Evolutionary conservation across 2,888 invertebrate species (phyloP).

Genomic region (Chrysolina americana): DNA sequence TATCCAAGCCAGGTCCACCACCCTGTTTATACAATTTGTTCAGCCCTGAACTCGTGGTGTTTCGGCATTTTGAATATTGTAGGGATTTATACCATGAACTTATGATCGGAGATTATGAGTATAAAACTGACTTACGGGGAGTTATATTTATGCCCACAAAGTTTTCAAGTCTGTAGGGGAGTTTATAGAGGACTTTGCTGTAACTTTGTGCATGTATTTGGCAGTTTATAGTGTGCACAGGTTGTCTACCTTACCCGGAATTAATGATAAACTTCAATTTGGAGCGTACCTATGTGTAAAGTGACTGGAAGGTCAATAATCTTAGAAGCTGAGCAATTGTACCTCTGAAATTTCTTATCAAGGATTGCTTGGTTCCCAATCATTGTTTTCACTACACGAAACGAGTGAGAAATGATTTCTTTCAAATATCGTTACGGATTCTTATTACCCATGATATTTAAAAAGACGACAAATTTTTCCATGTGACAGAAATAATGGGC

Average conservation of each 20-base stretch:
- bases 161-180: constrained; percentile 33
- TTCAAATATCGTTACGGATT: no score
- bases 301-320: constrained; percentile 1
- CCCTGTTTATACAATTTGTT: neutral
- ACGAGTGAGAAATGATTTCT: no score
- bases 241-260: constrained; percentile 18
- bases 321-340: neutral
- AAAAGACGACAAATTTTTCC: no score
- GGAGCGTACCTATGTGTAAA: neutral
- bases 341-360: neutral
- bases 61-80: constrained; percentile 13
- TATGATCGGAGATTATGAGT: constrained; percentile 23
- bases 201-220: constrained; percentile 34
- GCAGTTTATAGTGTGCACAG: constrained; percentile 24
- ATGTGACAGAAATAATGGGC: no score
- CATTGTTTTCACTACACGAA: neutral
- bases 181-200: constrained; percentile 25
- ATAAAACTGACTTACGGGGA: constrained; percentile 35
- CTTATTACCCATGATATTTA: no score
- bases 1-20: neutral
- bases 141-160: constrained; percentile 33
- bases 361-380: neutral
- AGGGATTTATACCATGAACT: constrained; percentile 19
- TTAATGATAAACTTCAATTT: constrained; percentile 15
- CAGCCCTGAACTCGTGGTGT: constrained; percentile 4